Percentiles rank a stretch among this genome's conserved stretches.
Evolutionary conservation across 1,140 invertebrate genomes (phyloP).

Genomic region (Drosophila varians): DNA sequence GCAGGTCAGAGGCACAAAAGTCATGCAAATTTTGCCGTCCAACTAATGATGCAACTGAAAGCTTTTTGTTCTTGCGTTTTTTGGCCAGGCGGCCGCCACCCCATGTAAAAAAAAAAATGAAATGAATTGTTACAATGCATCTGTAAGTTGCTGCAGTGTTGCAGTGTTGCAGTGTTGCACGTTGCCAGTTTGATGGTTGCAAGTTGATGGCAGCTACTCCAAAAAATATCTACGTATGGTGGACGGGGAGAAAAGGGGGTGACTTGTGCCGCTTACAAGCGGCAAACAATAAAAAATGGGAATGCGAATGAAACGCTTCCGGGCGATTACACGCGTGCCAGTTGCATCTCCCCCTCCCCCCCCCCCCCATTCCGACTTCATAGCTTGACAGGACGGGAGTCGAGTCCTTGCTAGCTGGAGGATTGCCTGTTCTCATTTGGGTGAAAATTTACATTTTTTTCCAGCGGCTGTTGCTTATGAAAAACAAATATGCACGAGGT

Average conservation of each 20-base stretch:
- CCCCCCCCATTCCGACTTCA: not conserved
- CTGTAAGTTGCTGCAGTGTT: constrained; percentile 31
- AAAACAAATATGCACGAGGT: constrained; percentile 61
- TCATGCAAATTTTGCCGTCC: constrained; percentile 49
- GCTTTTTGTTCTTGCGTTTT: constrained; percentile 6
- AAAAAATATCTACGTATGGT: not conserved
- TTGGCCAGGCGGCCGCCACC: constrained; percentile 4
- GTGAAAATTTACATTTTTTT: constrained; percentile 81
- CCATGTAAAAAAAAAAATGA: not conserved
- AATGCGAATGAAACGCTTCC: constrained; percentile 64
- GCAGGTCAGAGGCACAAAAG: constrained; percentile 45
- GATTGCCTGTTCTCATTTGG: constrained; percentile 48
- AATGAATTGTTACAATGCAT: constrained; percentile 20
- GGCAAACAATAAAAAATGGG: constrained; percentile 38
- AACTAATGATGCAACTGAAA: constrained; percentile 36
- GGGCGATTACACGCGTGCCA: constrained; percentile 78
- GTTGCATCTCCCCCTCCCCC: not conserved
- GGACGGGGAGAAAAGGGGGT: constrained; percentile 27
- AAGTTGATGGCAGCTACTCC: constrained; percentile 5
- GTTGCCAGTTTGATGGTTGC: not conserved
- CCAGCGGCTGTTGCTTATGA: constrained; percentile 42
- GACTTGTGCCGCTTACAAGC: constrained; percentile 30
- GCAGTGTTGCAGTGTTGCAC: constrained; percentile 27
- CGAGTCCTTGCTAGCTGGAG: not conserved
- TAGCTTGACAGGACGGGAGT: not conserved